phyloP scores from a whole-genome alignment of 2,113 vertebrate species.

The Trochalopteron elliotii region DNA sequence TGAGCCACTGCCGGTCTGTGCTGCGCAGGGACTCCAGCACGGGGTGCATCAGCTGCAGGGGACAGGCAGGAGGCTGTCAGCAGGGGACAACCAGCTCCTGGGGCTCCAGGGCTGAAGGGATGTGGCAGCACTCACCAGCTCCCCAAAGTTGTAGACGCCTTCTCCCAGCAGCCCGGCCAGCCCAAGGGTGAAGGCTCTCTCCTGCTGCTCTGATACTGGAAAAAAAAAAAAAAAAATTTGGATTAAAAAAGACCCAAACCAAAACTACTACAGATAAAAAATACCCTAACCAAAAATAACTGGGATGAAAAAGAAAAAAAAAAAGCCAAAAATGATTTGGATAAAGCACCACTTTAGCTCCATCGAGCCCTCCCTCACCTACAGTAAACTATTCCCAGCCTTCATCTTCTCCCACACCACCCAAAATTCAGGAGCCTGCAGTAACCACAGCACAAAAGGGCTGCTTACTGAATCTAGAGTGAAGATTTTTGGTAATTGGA shows the following conservation, averaged over 20 bases:
- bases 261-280: background rate
- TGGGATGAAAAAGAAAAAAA: background rate
- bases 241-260: background rate
- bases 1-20: slow-evolving; percentile 96
- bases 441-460: background rate
- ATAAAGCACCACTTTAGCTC: background rate
- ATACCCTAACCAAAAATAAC: background rate
- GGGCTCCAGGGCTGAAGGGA: background rate
- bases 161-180: slow-evolving; percentile 94
- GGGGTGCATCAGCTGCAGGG: slow-evolving; percentile 92
- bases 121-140: slow-evolving; percentile 79
- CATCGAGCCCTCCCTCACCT: background rate
- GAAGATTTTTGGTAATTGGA: background rate
- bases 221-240: background rate
- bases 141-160: slow-evolving; percentile 97
- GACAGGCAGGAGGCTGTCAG: background rate
- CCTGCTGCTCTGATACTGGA: slow-evolving; percentile 92
- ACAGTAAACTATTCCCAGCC: background rate
- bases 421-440: background rate
- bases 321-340: background rate
- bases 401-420: background rate
- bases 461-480: accelerated
- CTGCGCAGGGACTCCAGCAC: slow-evolving; percentile 91
- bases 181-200: slow-evolving; percentile 93
- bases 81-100: background rate